phyloP scores from a whole-genome alignment of 2,888 invertebrate species.

The Aromia moschata region DNA sequence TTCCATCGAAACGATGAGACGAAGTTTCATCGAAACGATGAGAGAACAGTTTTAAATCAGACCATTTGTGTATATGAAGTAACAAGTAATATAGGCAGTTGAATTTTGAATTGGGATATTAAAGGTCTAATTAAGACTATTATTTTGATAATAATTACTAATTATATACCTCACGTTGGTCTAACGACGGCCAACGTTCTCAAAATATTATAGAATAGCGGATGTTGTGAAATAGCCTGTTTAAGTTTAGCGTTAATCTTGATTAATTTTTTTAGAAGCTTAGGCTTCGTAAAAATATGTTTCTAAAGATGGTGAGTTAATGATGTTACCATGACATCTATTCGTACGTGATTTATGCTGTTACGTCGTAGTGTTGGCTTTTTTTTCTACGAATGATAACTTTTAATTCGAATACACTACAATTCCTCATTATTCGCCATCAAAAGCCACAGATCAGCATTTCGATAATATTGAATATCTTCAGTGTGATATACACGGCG shows the following conservation, averaged over 20 bases:
- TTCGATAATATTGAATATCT: too few relatives aligned
- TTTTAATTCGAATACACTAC: too few relatives aligned
- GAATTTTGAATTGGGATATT: slow-evolving; percentile 1
- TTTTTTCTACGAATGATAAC: too few relatives aligned
- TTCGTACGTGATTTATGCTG: too few relatives aligned
- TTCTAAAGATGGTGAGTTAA: too few relatives aligned
- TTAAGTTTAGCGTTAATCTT: not conserved
- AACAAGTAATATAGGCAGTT: too few relatives aligned
- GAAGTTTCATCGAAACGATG: not conserved
- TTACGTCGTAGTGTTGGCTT: too few relatives aligned
- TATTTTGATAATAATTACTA: slow-evolving; percentile 14
- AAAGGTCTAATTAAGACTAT: slow-evolving; percentile 6
- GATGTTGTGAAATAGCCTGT: slow-evolving; percentile 8
- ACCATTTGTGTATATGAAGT: not conserved
- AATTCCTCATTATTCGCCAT: too few relatives aligned
- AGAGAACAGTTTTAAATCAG: not conserved
- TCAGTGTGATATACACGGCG: too few relatives aligned
- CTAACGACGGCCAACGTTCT: not conserved
- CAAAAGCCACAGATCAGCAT: too few relatives aligned
- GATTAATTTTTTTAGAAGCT: not conserved
- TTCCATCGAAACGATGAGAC: not conserved
- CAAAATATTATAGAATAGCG: slow-evolving; percentile 3
- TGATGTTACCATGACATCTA: too few relatives aligned
- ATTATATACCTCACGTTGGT: not conserved
- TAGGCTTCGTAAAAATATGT: too few relatives aligned